Evolutionary conservation across 1,140 invertebrate genomes (phyloP), one percentile per base, ranked within the genome.

Genomic region (Eciton burchellii): DNA sequence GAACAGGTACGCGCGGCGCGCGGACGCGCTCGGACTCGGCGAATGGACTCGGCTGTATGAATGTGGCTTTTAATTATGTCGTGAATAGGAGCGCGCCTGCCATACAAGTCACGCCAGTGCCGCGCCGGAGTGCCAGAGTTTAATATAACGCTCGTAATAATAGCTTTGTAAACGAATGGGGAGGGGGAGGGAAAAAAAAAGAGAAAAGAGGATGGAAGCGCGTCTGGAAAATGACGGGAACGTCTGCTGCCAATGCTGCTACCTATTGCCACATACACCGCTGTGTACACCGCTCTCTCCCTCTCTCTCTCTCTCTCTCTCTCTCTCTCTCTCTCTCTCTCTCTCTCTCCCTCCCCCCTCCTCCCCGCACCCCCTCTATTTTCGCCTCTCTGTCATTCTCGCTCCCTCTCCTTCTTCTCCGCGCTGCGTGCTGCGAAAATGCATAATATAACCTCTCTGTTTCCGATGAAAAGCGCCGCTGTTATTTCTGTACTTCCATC

Each of bases 51-150:
- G 56, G 43, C n/a, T 52, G 52, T 54, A 76, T 88, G 85, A 88
- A 88, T 87, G 71, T 82, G 68, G 86, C 86, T 88, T 88, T 88
- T 88, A 88, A 88, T 88, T 88, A 88, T 86, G 71, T 87, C 74
- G 70, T 87, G 86, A 87, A 87, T 87, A 87, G 86, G 62, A 65
- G 56, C 86, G 74, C 82, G 62, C 65, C 43, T 60, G 29, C 74
- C 85, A 74, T 86, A 82, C 85, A 81, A 71, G 84, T 65, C 84
- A 76, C 84, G 63, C 72, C 72, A n/a, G n/a, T n/a, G 19, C 60
- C 35, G 35, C 35, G 35, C 35, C n/a, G n/a, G 66, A 35, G 84
- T 82, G 56, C 84, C 84, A 74, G 84, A 71, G 84, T 76, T 82
- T 63, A 81, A 81, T 84, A 86, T 86, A 86, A 60, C 68, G 19